These are phyloP conservation scores for Drosophila formosana DNA, from an alignment of 2,888 invertebrate species.

Conservation along the genomic window DNA sequence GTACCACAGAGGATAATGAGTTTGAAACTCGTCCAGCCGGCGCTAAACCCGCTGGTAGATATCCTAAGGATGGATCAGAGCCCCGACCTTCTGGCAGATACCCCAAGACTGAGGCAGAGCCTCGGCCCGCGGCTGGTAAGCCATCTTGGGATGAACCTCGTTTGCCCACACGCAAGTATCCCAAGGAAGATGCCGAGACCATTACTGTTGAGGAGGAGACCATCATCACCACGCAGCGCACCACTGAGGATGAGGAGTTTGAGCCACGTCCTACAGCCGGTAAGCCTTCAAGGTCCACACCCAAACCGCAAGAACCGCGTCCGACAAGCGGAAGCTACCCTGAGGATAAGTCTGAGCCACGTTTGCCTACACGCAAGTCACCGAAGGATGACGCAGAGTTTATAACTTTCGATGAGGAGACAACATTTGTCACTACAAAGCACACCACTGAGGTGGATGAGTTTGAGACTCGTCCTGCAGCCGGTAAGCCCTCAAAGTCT, in stretches of 20 bases:
- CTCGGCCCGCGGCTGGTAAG: background rate
- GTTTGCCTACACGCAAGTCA: background rate
- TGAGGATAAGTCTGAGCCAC: background rate
- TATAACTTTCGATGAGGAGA: background rate
- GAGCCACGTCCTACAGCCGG: background rate
- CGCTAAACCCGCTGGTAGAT: background rate
- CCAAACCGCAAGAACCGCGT: background rate
- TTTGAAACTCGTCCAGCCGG: background rate
- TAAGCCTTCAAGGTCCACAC: background rate
- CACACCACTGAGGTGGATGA: conserved; percentile 7
- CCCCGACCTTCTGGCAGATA: background rate
- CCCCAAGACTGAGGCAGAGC: background rate
- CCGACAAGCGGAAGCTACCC: background rate
- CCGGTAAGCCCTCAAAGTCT: conserved; percentile 9
- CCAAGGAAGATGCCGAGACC: conserved; percentile 21
- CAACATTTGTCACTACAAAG: conserved; percentile 1
- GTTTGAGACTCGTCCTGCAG: background rate
- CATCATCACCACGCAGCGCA: background rate
- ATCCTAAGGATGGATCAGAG: background rate
- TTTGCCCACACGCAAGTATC: background rate
- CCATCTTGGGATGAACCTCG: conserved; percentile 21
- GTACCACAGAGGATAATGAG: background rate
- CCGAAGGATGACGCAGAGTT: conserved; percentile 12
- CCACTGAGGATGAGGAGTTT: background rate
- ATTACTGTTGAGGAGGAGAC: conserved; percentile 3